phyloP scores from a whole-genome alignment of 1,140 invertebrate genomes.

The Aphelinus atriplicis region DNA sequence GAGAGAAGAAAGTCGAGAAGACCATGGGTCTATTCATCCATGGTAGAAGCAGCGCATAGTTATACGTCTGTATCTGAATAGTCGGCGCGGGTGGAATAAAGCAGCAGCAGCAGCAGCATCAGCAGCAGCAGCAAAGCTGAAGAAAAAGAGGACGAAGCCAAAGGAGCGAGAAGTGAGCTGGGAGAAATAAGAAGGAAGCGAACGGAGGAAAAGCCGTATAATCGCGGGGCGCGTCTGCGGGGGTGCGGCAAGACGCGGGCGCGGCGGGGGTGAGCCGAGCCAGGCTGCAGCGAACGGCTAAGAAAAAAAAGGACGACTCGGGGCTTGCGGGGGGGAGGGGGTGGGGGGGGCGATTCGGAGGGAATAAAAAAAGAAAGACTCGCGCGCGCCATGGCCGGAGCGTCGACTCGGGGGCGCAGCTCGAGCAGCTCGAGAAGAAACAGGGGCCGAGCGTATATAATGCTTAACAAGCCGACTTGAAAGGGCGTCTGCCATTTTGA shows the following conservation, averaged over 20 bases:
- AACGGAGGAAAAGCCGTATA: not conserved
- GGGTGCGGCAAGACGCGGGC: not conserved
- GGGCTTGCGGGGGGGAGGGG: not conserved
- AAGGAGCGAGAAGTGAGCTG: too few relatives aligned
- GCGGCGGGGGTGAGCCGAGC: not conserved
- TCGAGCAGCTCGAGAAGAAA: not conserved
- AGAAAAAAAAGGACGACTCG: conserved; percentile 1
- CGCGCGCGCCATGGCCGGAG: too few relatives aligned
- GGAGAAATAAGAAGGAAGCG: not conserved
- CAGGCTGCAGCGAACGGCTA: too few relatives aligned
- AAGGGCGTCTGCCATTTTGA: conserved; percentile 64
- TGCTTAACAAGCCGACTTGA: conserved; percentile 65
- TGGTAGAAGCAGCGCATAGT: not conserved
- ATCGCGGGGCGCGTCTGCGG: not conserved
- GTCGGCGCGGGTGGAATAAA: not conserved
- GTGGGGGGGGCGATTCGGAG: not conserved
- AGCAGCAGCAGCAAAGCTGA: conserved; percentile 16
- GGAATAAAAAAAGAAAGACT: not conserved
- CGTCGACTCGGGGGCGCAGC: too few relatives aligned
- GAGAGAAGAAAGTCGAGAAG: not conserved
- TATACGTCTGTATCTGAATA: not conserved
- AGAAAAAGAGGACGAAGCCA: not conserved
- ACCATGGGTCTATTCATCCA: not conserved
- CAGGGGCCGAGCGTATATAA: conserved; percentile 44
- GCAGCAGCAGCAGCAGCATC: not conserved